A percentile compares a stretch with the other conserved stretches of the same genome.
Evolutionary conservation across 2,113 vertebrate genomes (phyloP).

Genomic region (Apodemus speciosus): DNA sequence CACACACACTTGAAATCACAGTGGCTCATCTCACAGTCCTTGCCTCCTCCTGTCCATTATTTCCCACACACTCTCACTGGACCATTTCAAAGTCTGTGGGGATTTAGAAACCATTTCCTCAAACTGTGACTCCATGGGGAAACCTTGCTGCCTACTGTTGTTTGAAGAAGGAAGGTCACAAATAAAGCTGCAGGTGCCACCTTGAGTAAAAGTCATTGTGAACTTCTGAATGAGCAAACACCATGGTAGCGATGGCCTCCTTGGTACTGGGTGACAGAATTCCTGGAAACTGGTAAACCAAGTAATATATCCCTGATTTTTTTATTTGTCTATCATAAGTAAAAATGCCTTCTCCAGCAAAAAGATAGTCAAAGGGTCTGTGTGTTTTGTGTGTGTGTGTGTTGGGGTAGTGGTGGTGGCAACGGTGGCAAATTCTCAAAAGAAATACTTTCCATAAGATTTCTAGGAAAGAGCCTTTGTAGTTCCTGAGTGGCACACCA

Average conservation of each 20-base stretch:
- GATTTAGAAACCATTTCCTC: neutral
- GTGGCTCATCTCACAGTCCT: neutral
- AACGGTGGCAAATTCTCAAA: neutral
- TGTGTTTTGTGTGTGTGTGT: too few relatives aligned
- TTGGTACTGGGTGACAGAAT: neutral
- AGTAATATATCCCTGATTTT: constrained; percentile 30
- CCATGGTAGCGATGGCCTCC: neutral
- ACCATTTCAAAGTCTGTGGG: neutral
- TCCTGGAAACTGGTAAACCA: neutral
- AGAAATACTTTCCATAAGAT: neutral
- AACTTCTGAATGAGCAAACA: constrained; percentile 5
- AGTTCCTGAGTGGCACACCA: too few relatives aligned
- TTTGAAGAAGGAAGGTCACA: neutral
- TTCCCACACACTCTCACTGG: too few relatives aligned
- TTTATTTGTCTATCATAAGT: constrained; percentile 39
- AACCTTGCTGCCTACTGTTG: neutral
- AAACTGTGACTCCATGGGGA: neutral
- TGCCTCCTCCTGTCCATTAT: neutral
- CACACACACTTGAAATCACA: neutral
- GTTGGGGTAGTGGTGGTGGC: neutral
- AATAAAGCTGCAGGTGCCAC: neutral
- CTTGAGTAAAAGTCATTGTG: neutral
- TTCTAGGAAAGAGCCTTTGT: constrained; percentile 4
- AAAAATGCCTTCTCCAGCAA: neutral
- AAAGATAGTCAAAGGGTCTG: neutral